Conservation (phyloP, 2,888 invertebrate genomes). For the Dryococelus australis region DNA sequence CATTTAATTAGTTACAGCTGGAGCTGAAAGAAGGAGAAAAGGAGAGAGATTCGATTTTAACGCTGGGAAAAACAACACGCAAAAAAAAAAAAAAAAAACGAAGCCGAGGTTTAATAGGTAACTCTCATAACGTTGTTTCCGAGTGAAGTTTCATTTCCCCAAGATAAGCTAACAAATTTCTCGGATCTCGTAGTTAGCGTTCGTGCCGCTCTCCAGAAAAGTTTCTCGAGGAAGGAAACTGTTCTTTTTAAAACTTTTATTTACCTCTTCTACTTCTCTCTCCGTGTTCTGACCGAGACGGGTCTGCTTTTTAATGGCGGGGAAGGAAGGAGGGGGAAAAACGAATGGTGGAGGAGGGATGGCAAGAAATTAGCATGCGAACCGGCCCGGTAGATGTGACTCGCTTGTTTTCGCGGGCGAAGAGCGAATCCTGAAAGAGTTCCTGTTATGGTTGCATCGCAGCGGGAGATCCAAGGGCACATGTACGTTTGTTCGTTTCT, state of each 20-base stretch:
- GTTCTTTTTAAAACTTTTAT: background rate
- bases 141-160: slow-evolving; percentile 4
- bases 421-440: background rate
- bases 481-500: too few relatives aligned
- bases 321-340: background rate
- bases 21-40: too few relatives aligned
- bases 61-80: too few relatives aligned
- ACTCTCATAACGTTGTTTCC: background rate
- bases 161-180: slow-evolving; percentile 8
- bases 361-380: background rate
- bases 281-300: background rate
- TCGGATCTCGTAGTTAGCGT: background rate
- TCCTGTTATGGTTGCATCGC: background rate
- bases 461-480: too few relatives aligned
- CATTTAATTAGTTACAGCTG: too few relatives aligned
- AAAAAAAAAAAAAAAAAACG: too few relatives aligned
- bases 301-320: background rate
- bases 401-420: background rate
- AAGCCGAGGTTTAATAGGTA: too few relatives aligned
- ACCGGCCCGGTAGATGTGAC: background rate
- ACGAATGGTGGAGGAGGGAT: background rate
- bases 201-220: background rate
- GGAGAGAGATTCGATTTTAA: too few relatives aligned
- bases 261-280: slow-evolving; percentile 1
- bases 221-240: background rate